phyloP scores from a whole-genome alignment of 2,888 invertebrate genomes.

The Noctua comes region DNA sequence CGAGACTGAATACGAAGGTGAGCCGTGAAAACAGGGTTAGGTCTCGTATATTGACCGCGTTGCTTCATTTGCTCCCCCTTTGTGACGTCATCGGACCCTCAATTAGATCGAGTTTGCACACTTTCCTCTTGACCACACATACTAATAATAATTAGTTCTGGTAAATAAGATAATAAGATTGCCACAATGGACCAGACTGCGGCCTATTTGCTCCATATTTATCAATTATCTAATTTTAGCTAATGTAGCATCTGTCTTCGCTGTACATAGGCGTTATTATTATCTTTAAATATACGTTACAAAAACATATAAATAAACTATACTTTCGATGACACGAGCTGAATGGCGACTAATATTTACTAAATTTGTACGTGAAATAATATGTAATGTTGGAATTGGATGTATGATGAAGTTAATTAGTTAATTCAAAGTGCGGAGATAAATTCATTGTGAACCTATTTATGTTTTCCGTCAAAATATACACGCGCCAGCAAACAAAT shows the following conservation, averaged over 20 bases:
- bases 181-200: background rate
- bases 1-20: slow-evolving; percentile 42
- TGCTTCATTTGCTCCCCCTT: slow-evolving; percentile 29
- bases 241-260: background rate
- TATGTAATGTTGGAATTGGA: too few species aligned
- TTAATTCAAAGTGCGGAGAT: too few species aligned
- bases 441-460: too few species aligned
- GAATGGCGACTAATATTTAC: too few species aligned
- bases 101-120: slow-evolving; percentile 35
- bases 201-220: slow-evolving; percentile 25
- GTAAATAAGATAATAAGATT: slow-evolving; percentile 18
- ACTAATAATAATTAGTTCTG: slow-evolving; percentile 38
- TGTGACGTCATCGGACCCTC: slow-evolving; percentile 25
- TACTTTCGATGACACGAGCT: too few species aligned
- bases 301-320: too few species aligned
- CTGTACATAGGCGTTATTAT: slow-evolving; percentile 2
- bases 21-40: slow-evolving; percentile 39
- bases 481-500: too few species aligned
- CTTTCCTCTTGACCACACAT: slow-evolving; percentile 35
- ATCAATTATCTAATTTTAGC: slow-evolving; percentile 21
- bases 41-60: slow-evolving; percentile 31
- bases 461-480: too few species aligned
- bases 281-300: background rate
- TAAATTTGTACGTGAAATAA: too few species aligned
- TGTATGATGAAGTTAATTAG: too few species aligned